These are phyloP conservation scores for Ptychodera flava DNA, from an alignment of 35 echinoderm and acorn worm genomes.

Conservation along the genomic window DNA sequence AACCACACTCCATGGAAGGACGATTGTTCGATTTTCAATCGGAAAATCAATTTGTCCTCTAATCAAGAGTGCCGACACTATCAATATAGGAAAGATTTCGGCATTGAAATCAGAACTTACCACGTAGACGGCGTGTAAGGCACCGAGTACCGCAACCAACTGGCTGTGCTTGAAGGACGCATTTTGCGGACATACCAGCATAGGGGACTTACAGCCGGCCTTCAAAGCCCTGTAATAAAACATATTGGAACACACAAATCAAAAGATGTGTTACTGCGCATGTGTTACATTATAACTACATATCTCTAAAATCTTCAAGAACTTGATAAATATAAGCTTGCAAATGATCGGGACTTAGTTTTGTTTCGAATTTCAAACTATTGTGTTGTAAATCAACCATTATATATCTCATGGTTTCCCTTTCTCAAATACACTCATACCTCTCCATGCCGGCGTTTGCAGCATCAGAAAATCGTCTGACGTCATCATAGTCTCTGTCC, in stretches of 20 bases:
- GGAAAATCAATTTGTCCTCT: too few species aligned
- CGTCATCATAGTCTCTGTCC: conserved; percentile 90
- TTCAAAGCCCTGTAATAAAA: conserved; percentile 39
- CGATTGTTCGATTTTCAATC: too few species aligned
- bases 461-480: conserved; percentile 76
- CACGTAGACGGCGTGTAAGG: conserved; percentile 72
- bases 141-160: conserved; percentile 55
- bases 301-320: not conserved
- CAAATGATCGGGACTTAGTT: not conserved
- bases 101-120: too few species aligned
- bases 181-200: conserved; percentile 41
- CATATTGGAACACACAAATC: not conserved
- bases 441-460: conserved; percentile 77
- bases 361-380: not conserved
- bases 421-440: too few species aligned
- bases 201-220: conserved; percentile 50
- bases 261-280: not conserved
- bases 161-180: conserved; percentile 31
- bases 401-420: not conserved
- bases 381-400: not conserved
- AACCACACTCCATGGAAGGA: too few species aligned
- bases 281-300: not conserved
- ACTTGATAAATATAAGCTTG: not conserved
- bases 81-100: too few species aligned
- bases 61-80: too few species aligned